Evolutionary conservation across 2,797 vertebrate genomes (phyloP).

Genomic region (Crypturellus tataupa): DNA sequence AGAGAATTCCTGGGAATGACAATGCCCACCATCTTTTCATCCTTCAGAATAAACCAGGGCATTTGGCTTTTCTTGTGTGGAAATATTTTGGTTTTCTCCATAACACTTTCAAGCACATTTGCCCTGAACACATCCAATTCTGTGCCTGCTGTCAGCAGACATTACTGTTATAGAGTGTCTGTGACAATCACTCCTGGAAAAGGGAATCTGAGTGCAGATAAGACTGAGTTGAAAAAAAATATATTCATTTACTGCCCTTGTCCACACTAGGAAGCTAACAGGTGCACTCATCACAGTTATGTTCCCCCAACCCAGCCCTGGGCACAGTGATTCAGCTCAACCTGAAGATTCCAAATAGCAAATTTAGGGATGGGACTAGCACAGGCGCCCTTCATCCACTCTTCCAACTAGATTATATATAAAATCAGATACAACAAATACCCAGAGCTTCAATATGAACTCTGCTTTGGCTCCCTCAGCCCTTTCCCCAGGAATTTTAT

Average conservation of each 20-base stretch:
- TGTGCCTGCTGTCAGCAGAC: background rate
- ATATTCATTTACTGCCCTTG: background rate
- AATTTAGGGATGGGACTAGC: too few relatives aligned
- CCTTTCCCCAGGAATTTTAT: too few relatives aligned
- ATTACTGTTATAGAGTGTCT: background rate
- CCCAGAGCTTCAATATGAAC: background rate
- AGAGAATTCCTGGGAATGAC: background rate
- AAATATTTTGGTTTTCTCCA: too few relatives aligned
- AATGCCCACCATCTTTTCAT: background rate
- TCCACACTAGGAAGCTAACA: background rate
- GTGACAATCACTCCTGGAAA: background rate
- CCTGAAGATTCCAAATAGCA: background rate
- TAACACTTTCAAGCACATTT: background rate
- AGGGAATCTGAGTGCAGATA: background rate
- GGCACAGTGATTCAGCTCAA: background rate
- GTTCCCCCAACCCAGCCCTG: background rate
- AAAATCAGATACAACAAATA: background rate
- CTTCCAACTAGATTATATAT: too few relatives aligned
- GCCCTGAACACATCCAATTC: background rate
- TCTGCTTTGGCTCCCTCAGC: too few relatives aligned
- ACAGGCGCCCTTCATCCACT: too few relatives aligned
- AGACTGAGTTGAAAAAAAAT: background rate
- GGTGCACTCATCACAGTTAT: too few relatives aligned
- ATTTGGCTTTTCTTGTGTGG: background rate
- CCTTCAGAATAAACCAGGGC: background rate